These are phyloP conservation scores for Ophion ellenae DNA, from an alignment of 2,888 invertebrate species.

Conservation along the genomic window DNA sequence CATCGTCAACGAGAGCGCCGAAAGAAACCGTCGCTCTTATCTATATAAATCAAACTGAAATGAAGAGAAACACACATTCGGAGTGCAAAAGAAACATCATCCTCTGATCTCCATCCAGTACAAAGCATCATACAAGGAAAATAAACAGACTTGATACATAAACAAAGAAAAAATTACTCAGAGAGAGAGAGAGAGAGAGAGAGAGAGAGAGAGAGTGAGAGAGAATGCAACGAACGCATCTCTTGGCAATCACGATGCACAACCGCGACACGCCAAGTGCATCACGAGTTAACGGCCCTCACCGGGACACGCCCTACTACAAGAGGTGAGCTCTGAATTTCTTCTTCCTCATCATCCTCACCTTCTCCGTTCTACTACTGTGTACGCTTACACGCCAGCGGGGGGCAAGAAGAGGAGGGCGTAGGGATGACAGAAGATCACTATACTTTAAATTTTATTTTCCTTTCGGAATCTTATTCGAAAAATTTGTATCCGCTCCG, in stretches of 20 bases:
- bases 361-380: conserved; percentile 17
- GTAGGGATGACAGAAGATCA: not conserved
- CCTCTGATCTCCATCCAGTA: too few relatives aligned
- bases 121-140: too few relatives aligned
- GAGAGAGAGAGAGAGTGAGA: not conserved
- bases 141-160: too few relatives aligned
- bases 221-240: not conserved
- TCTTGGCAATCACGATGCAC: conserved; percentile 37
- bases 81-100: too few relatives aligned
- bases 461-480: not conserved
- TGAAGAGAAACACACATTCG: too few relatives aligned
- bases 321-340: conserved; percentile 38
- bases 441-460: not conserved
- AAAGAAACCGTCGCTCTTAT: too few relatives aligned
- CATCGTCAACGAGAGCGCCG: too few relatives aligned
- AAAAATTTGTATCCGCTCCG: too few relatives aligned
- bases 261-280: conserved; percentile 56
- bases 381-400: conserved; percentile 1
- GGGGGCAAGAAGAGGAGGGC: not conserved
- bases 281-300: conserved; percentile 62
- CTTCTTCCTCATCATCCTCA: conserved; percentile 14
- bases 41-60: too few relatives aligned
- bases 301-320: conserved; percentile 53
- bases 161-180: too few relatives aligned
- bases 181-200: too few relatives aligned